A percentile compares a stretch with the other conserved stretches of the same genome.
These are phyloP conservation scores for Andrena cerasifolii DNA, from an alignment of 1,140 invertebrate genomes.

Conservation along the genomic window DNA sequence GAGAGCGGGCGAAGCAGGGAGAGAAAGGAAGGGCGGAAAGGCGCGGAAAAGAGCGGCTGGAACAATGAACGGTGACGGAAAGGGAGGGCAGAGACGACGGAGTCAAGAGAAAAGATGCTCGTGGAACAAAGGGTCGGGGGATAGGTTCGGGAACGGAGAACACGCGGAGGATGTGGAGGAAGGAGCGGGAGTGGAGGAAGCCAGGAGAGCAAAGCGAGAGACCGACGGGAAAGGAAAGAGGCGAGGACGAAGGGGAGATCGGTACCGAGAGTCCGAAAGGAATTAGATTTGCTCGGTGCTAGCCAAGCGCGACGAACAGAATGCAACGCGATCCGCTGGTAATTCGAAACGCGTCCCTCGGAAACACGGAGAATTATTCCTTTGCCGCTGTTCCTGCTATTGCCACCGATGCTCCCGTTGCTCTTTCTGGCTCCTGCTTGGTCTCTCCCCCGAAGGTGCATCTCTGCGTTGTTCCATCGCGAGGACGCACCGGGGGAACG, in stretches of 20 bases:
- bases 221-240: slow-evolving; percentile 39
- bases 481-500: too few relatives aligned
- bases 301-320: slow-evolving; percentile 78
- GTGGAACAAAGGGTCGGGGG: slow-evolving; percentile 37
- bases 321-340: slow-evolving; percentile 77
- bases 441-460: slow-evolving; percentile 5
- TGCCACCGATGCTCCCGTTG: slow-evolving; percentile 35
- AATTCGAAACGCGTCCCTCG: slow-evolving; percentile 78
- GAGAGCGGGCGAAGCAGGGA: slow-evolving; percentile 9
- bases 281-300: slow-evolving; percentile 78
- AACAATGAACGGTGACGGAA: slow-evolving; percentile 33
- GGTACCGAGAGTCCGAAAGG: slow-evolving; percentile 66
- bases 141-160: slow-evolving; percentile 20
- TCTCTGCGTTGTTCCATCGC: slow-evolving; percentile 10
- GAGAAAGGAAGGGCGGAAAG: slow-evolving; percentile 30
- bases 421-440: slow-evolving; percentile 38
- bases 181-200: not conserved
- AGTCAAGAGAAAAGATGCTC: slow-evolving; percentile 45
- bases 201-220: slow-evolving; percentile 44
- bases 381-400: slow-evolving; percentile 64
- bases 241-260: slow-evolving; percentile 33
- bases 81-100: slow-evolving; percentile 5
- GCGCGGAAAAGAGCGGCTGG: slow-evolving; percentile 12
- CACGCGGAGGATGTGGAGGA: slow-evolving; percentile 34
- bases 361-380: slow-evolving; percentile 75